A percentile compares a stretch with the other conserved stretches of the same genome.
phyloP scores from a whole-genome alignment of 2,113 vertebrate genomes.

The Circaetus cinerascens region DNA sequence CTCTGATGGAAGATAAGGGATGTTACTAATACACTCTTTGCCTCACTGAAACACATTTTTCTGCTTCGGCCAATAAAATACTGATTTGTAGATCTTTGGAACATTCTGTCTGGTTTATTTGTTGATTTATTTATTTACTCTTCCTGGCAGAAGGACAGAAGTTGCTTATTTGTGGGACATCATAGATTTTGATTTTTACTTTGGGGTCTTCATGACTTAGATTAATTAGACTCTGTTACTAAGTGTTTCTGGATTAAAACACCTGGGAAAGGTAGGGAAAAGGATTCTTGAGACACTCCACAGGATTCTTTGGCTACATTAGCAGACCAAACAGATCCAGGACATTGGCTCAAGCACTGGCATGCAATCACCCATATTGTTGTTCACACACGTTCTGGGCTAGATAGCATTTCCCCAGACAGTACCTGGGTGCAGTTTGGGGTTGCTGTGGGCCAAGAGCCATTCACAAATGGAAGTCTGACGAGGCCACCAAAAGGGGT shows the following conservation, averaged over 20 bases:
- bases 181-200: background rate
- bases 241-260: background rate
- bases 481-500: background rate
- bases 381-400: background rate
- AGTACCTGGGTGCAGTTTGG: background rate
- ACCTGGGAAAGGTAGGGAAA: background rate
- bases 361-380: background rate
- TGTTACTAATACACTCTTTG: background rate
- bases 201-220: background rate
- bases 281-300: background rate
- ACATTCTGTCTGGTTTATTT: constrained; percentile 11
- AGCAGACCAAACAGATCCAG: background rate
- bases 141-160: background rate
- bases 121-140: constrained; percentile 12
- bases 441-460: background rate
- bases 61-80: background rate
- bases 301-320: background rate
- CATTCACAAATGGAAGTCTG: background rate
- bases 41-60: constrained; percentile 15
- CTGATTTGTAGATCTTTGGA: constrained; percentile 17
- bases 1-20: constrained; percentile 44
- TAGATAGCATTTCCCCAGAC: background rate
- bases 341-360: background rate
- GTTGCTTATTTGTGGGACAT: background rate
- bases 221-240: background rate